Conservation (phyloP, 2,888 invertebrate genomes). For the Pyrocoelia pectoralis region DNA sequence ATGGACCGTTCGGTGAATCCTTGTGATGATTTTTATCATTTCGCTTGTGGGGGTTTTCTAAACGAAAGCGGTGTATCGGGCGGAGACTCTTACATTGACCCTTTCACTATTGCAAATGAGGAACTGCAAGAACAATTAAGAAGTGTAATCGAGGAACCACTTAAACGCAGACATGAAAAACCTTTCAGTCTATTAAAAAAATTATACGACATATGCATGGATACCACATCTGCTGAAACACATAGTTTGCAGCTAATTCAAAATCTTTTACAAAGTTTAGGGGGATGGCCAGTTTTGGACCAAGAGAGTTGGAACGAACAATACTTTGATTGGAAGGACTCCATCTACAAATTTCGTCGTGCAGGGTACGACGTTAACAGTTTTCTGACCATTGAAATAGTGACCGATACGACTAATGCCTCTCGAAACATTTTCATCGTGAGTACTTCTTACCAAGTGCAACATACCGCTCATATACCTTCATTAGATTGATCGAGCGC, state of each 20-base stretch:
- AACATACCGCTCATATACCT: too few species aligned
- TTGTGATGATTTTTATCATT: constrained; percentile 84
- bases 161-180: constrained; percentile 67
- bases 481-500: constrained; percentile 24
- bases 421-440: constrained; percentile 37
- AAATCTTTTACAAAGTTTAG: constrained; percentile 63
- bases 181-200: constrained; percentile 81
- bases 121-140: constrained; percentile 76
- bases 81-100: constrained; percentile 79
- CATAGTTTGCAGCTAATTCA: constrained; percentile 70
- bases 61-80: constrained; percentile 78
- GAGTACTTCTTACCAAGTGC: constrained; percentile 8
- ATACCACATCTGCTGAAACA: constrained; percentile 44
- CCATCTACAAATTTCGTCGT: constrained; percentile 31
- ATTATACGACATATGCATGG: constrained; percentile 64
- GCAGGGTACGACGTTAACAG: constrained; percentile 36
- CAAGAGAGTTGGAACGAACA: constrained; percentile 71
- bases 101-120: constrained; percentile 78
- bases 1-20: constrained; percentile 71
- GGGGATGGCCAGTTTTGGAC: constrained; percentile 89
- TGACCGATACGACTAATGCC: constrained; percentile 38
- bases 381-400: constrained; percentile 35
- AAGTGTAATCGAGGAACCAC: constrained; percentile 72
- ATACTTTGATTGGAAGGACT: constrained; percentile 42
- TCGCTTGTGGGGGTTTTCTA: constrained; percentile 74